Percentiles rank a stretch among this genome's conserved stretches.
Conservation (phyloP, 2,888 invertebrate genomes). For the Thecophora atra region DNA sequence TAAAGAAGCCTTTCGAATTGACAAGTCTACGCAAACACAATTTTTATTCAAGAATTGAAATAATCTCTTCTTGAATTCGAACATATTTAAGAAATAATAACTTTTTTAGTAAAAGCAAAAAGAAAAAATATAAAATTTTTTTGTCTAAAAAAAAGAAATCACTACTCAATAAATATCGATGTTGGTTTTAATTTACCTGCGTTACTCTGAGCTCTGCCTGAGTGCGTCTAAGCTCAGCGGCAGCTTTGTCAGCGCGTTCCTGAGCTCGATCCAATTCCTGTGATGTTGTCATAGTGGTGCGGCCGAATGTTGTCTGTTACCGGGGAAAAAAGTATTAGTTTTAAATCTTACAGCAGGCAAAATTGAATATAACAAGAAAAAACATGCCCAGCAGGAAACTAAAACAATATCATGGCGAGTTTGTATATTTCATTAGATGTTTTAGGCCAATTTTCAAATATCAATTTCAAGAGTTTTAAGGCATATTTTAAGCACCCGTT, state of each 20-base stretch:
- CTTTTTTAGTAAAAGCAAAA: constrained; percentile 51
- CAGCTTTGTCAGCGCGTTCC: constrained; percentile 85
- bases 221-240: constrained; percentile 85
- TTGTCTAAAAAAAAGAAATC: constrained; percentile 28
- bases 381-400: constrained; percentile 47
- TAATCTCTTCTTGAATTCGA: constrained; percentile 27
- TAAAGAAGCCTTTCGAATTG: constrained; percentile 45
- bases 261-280: constrained; percentile 85
- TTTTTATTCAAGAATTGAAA: constrained; percentile 41
- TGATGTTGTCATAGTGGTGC: constrained; percentile 82
- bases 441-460: not conserved
- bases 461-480: no score
- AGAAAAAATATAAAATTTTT: constrained; percentile 37
- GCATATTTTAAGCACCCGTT: no score
- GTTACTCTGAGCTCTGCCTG: constrained; percentile 91
- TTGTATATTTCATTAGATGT: constrained; percentile 21
- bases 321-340: constrained; percentile 24
- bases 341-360: constrained; percentile 29
- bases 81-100: constrained; percentile 45
- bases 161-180: constrained; percentile 7
- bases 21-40: constrained; percentile 41
- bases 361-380: constrained; percentile 21
- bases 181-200: constrained; percentile 68
- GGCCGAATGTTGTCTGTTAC: constrained; percentile 76
- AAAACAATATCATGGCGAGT: constrained; percentile 41